Percentiles rank a stretch among this genome's conserved stretches.
These are phyloP conservation scores for Cacajao melanocephalus DNA, from an alignment of 2,797 vertebrate species.

Conservation along the genomic window DNA sequence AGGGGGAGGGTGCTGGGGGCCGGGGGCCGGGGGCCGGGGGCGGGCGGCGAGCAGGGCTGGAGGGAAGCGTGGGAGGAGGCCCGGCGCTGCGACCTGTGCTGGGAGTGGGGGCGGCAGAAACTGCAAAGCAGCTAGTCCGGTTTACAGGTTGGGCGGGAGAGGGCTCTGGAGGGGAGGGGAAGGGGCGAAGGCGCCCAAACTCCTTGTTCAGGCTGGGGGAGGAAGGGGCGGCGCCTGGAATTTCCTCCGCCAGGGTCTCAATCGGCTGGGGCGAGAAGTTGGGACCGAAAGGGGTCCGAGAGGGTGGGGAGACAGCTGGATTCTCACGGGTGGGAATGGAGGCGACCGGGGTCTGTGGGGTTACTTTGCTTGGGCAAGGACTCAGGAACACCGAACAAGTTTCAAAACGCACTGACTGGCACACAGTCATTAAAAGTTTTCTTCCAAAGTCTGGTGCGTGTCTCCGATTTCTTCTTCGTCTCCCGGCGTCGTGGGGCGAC, in stretches of 20 bases:
- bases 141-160: neutral
- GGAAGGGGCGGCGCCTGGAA: neutral
- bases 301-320: rapidly evolving
- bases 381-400: neutral
- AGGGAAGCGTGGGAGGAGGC: neutral
- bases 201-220: rapidly evolving
- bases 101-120: neutral
- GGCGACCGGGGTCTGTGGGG: no score
- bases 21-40: no score
- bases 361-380: neutral
- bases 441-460: neutral
- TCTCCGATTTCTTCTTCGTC: neutral
- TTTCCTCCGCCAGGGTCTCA: neutral
- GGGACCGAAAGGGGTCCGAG: neutral
- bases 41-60: neutral
- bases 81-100: rapidly evolving
- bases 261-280: rapidly evolving
- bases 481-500: neutral
- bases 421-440: neutral
- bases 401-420: neutral
- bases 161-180: neutral
- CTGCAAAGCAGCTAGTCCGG: rapidly evolving
- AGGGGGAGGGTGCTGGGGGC: no score
- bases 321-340: neutral
- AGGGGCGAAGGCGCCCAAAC: neutral